Conservation (phyloP, 2,797 vertebrate species). For the Diglossa cyanea region DNA sequence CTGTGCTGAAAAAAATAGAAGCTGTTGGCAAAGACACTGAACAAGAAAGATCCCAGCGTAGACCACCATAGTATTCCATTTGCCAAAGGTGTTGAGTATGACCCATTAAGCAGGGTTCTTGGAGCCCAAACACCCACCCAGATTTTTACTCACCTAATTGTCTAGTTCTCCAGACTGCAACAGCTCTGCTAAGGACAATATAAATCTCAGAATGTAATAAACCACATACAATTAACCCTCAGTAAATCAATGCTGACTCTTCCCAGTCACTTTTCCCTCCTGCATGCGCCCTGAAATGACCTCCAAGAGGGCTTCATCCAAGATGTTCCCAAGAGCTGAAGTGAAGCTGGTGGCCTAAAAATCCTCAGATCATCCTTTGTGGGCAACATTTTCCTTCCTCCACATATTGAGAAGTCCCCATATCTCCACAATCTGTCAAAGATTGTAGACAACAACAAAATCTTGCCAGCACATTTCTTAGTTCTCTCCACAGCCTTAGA, state of each 20-base stretch:
- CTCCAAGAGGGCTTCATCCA: background rate
- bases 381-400: background rate
- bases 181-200: background rate
- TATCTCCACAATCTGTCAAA: background rate
- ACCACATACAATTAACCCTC: background rate
- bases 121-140: background rate
- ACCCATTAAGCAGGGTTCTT: background rate
- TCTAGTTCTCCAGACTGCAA: background rate
- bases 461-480: background rate
- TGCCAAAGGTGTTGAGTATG: background rate
- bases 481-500: background rate
- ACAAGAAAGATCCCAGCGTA: fast-evolving
- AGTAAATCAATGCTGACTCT: background rate
- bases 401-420: background rate
- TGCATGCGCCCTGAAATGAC: background rate
- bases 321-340: background rate
- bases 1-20: background rate
- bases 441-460: background rate
- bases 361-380: background rate
- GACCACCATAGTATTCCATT: background rate
- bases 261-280: background rate
- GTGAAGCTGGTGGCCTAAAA: background rate
- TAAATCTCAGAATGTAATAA: background rate
- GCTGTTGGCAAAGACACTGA: background rate
- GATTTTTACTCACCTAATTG: background rate